phyloP scores from a whole-genome alignment of 1,140 invertebrate species.

The Druon quercuslanigerum region DNA sequence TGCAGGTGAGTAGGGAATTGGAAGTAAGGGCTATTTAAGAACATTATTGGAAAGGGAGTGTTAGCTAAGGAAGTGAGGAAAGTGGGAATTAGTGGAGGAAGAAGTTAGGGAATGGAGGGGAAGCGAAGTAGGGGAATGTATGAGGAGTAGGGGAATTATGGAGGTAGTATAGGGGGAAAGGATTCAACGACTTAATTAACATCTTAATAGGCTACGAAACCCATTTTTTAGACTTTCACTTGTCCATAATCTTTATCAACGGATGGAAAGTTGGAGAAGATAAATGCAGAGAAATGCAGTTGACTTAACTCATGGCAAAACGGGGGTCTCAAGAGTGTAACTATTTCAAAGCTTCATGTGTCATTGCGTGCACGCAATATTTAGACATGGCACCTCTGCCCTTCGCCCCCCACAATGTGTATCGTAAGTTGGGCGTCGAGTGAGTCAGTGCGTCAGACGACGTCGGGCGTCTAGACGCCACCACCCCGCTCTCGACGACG shows the following conservation, averaged over 20 bases:
- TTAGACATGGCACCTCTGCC: slow-evolving; percentile 53
- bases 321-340: slow-evolving; percentile 45
- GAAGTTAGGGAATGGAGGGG: too few relatives aligned
- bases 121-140: too few relatives aligned
- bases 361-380: slow-evolving; percentile 70
- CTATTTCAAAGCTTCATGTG: slow-evolving; percentile 63
- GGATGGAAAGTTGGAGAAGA: neutral
- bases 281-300: slow-evolving; percentile 14
- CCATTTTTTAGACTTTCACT: too few relatives aligned
- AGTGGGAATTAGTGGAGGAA: too few relatives aligned
- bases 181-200: too few relatives aligned
- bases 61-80: too few relatives aligned
- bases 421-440: slow-evolving; percentile 48
- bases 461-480: slow-evolving; percentile 65
- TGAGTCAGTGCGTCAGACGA: slow-evolving; percentile 67
- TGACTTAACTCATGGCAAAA: slow-evolving; percentile 4
- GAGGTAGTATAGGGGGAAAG: too few relatives aligned
- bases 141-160: too few relatives aligned
- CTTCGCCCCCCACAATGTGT: slow-evolving; percentile 43
- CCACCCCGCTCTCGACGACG: slow-evolving; percentile 55
- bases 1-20: too few relatives aligned
- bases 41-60: too few relatives aligned
- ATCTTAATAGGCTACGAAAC: too few relatives aligned
- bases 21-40: too few relatives aligned
- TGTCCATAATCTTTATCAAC: neutral